phyloP scores from a whole-genome alignment of 2,888 invertebrate species.

The Catonia carolina region DNA sequence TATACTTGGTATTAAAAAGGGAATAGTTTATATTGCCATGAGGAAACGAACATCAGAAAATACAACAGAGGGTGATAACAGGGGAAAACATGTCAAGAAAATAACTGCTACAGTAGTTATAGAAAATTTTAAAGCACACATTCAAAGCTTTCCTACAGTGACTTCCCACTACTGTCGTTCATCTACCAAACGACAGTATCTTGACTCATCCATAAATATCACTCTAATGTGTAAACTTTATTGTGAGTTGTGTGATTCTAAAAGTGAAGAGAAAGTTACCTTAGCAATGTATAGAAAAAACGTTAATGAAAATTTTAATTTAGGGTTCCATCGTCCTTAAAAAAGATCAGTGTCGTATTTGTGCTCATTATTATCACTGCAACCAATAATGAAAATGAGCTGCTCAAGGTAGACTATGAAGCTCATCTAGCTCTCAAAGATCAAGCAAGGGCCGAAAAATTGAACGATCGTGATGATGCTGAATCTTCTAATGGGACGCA shows the following conservation, averaged over 20 bases:
- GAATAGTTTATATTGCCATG: not conserved
- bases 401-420: constrained; percentile 13
- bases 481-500: constrained; percentile 12
- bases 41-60: not conserved
- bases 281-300: constrained; percentile 22
- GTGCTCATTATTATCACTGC: constrained; percentile 17
- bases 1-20: not conserved
- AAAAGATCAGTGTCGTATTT: constrained; percentile 28
- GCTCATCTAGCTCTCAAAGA: constrained; percentile 13
- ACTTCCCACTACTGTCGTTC: constrained; percentile 13
- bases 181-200: not conserved
- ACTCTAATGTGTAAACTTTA: constrained; percentile 1
- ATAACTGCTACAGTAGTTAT: constrained; percentile 9
- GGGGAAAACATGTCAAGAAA: constrained; percentile 20
- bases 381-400: constrained; percentile 3
- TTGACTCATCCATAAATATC: not conserved
- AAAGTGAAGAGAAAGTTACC: constrained; percentile 9
- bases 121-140: constrained; percentile 12
- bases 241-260: constrained; percentile 1
- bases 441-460: constrained; percentile 16
- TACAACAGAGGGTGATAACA: constrained; percentile 11
- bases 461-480: constrained; percentile 9
- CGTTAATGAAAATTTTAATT: constrained; percentile 25
- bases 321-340: constrained; percentile 25
- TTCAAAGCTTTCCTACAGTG: constrained; percentile 13